These are phyloP conservation scores for Arenaria interpres DNA, from an alignment of 2,113 vertebrate genomes.

Conservation along the genomic window DNA sequence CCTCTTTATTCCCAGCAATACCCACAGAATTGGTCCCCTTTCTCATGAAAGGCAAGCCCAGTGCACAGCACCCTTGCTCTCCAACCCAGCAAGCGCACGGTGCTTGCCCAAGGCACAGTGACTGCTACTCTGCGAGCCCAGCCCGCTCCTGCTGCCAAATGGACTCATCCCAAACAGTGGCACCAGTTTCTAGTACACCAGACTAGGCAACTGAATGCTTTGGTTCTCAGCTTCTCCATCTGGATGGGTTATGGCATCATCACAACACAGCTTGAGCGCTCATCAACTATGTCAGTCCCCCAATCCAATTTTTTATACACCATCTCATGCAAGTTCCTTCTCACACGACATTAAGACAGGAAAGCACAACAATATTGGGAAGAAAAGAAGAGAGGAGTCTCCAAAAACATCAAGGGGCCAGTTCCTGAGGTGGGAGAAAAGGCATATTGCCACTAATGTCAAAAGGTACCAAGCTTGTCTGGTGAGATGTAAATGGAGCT, in stretches of 20 bases:
- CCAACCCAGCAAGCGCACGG: background rate
- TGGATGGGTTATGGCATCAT: background rate
- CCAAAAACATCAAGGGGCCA: background rate
- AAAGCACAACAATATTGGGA: background rate
- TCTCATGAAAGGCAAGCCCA: background rate
- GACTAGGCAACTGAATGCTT: background rate
- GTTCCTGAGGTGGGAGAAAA: background rate
- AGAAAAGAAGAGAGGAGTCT: background rate
- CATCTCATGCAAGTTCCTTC: background rate
- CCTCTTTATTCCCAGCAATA: background rate
- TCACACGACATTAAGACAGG: accelerated
- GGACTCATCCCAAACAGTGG: background rate
- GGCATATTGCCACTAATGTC: background rate
- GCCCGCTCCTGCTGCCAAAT: background rate
- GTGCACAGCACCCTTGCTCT: background rate
- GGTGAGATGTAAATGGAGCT: background rate
- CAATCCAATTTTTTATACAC: background rate
- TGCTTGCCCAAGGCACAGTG: background rate
- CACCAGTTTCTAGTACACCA: background rate
- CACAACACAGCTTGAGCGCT: background rate
- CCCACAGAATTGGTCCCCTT: background rate
- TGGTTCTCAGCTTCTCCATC: background rate
- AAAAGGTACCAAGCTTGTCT: background rate
- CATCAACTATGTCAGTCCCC: background rate
- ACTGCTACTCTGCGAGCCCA: accelerated